Evolutionary conservation across 2,113 vertebrate species (phyloP).

Genomic region (Psettodes erumei): DNA sequence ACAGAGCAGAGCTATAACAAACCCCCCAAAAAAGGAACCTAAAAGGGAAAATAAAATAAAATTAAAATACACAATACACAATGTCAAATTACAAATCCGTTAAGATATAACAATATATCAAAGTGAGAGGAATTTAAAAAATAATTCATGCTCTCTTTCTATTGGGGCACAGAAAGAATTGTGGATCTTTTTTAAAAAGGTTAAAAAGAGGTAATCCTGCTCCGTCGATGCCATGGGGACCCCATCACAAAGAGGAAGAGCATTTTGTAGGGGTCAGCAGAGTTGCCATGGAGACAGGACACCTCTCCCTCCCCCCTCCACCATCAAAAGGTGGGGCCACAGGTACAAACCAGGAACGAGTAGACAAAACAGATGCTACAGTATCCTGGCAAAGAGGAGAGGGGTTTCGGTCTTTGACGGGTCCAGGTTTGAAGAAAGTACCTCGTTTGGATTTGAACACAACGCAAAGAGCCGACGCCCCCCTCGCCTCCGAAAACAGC

Average conservation of each 20-base stretch:
- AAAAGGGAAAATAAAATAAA: conserved; percentile 60
- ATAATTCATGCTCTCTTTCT: conserved; percentile 81
- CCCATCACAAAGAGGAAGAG: conserved; percentile 73
- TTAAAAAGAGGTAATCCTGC: conserved; percentile 82
- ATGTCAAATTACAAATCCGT: conserved; percentile 84
- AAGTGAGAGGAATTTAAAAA: conserved; percentile 81
- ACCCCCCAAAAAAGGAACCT: conserved; percentile 60
- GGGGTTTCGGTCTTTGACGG: conserved; percentile 60
- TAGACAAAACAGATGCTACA: conserved; percentile 46
- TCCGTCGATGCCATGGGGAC: conserved; percentile 62
- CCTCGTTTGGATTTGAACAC: conserved; percentile 84
- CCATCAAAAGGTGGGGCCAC: conserved; percentile 50
- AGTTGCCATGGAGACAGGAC: conserved; percentile 64
- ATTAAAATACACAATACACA: conserved; percentile 81
- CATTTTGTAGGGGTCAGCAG: conserved; percentile 64
- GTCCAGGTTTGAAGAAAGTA: conserved; percentile 81
- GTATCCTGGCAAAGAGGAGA: conserved; percentile 36
- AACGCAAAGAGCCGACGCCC: conserved; percentile 59
- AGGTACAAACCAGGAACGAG: conserved; percentile 65
- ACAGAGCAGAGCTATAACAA: conserved; percentile 77
- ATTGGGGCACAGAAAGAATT: conserved; percentile 77
- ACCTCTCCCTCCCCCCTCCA: neutral
- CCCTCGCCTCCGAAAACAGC: conserved; percentile 16
- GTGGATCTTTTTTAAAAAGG: conserved; percentile 70
- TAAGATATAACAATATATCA: conserved; percentile 83